Evolutionary conservation across 2,888 invertebrate species (phyloP).

Genomic region (Melipona bicolor): DNA sequence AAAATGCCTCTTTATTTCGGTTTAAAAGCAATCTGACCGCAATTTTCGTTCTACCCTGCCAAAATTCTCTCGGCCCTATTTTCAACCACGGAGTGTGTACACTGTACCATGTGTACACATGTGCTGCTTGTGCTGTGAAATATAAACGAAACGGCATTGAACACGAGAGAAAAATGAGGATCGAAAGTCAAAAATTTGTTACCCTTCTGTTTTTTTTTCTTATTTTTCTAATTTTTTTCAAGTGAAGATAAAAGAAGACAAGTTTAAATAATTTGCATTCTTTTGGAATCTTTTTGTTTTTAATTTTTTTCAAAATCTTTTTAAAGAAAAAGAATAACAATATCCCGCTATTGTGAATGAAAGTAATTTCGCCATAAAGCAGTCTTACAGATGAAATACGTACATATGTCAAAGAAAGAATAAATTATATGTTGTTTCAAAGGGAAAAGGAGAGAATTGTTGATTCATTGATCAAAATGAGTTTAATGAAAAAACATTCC

Average conservation of each 20-base stretch:
- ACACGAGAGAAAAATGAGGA: neutral
- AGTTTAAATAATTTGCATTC: neutral
- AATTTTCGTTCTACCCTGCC: slow-evolving; percentile 16
- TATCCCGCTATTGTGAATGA: neutral
- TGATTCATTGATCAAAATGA: slow-evolving; percentile 1
- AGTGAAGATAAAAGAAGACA: neutral
- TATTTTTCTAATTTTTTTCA: neutral
- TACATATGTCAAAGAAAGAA: neutral
- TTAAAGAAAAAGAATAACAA: no score
- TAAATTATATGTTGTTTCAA: neutral
- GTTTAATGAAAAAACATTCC: neutral
- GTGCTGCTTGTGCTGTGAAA: slow-evolving; percentile 22
- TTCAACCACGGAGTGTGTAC: slow-evolving; percentile 12
- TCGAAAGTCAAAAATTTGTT: neutral
- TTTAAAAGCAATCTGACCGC: slow-evolving; percentile 43
- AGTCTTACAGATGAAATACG: neutral
- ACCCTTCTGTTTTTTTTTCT: neutral
- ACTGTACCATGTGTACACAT: slow-evolving; percentile 27
- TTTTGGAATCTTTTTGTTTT: neutral
- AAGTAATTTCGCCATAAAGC: neutral
- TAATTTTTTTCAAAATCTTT: neutral
- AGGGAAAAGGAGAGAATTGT: neutral
- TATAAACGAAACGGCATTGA: slow-evolving; percentile 32
- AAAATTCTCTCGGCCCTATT: slow-evolving; percentile 45
- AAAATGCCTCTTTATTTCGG: slow-evolving; percentile 37